Percentiles rank a stretch among this genome's conserved stretches.
Evolutionary conservation across 2,113 vertebrate species (phyloP).

Genomic region (Cyanoramphus novaezelandiae): DNA sequence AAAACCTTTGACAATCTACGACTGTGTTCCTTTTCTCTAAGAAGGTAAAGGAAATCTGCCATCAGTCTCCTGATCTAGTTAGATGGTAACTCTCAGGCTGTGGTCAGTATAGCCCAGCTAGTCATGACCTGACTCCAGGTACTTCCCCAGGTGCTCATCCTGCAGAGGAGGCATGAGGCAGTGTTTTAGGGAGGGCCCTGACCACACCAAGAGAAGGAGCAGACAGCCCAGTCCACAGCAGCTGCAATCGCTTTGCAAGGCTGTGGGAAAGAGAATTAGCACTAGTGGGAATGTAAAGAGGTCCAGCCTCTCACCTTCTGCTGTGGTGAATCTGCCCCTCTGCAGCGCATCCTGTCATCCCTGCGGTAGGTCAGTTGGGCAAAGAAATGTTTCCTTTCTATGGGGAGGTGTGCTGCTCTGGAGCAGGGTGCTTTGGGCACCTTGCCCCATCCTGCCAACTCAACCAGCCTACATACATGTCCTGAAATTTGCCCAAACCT

Average conservation of each 20-base stretch:
- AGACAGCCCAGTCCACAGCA: background rate
- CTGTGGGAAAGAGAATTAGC: background rate
- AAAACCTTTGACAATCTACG: background rate
- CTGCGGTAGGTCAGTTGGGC: background rate
- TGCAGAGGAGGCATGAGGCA: background rate
- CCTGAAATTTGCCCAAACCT: conserved; percentile 24
- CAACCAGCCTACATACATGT: background rate
- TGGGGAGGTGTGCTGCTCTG: background rate
- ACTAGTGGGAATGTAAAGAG: background rate
- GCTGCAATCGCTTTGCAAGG: background rate
- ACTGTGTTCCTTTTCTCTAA: background rate
- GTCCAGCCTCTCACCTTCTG: background rate
- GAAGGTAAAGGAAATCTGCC: background rate
- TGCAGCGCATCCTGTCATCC: background rate
- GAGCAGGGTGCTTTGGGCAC: background rate
- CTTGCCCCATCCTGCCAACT: background rate
- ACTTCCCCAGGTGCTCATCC: conserved; percentile 17
- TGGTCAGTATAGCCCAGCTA: conserved; percentile 1
- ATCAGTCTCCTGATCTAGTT: background rate
- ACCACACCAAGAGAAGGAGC: background rate
- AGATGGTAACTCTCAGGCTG: background rate
- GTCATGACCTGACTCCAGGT: conserved; percentile 41
- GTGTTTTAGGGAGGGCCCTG: background rate
- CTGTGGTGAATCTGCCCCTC: background rate
- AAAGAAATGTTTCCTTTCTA: background rate